phyloP scores from a whole-genome alignment of 2,888 invertebrate species.

The Thyatira batis region DNA sequence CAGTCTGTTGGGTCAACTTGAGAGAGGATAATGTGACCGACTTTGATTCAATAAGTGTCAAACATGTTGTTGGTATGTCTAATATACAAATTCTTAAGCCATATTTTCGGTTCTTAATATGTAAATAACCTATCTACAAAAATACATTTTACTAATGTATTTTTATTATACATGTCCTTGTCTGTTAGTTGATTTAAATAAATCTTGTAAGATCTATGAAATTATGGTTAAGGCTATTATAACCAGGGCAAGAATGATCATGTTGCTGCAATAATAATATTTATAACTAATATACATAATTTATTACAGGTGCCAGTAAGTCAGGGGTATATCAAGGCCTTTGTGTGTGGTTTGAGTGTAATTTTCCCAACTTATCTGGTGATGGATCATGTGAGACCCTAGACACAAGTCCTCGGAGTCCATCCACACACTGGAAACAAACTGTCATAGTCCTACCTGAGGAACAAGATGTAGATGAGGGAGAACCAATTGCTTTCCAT shows the following conservation, averaged over 20 bases:
- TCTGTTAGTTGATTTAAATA: too few species aligned
- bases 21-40: constrained; percentile 83
- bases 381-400: constrained; percentile 82
- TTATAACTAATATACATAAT: background rate
- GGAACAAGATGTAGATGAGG: constrained; percentile 77
- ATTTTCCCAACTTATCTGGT: constrained; percentile 82
- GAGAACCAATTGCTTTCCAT: constrained; percentile 87
- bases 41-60: constrained; percentile 81
- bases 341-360: constrained; percentile 91
- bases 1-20: constrained; percentile 86
- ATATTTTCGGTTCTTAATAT: too few species aligned
- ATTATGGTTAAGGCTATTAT: too few species aligned
- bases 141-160: too few species aligned
- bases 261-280: background rate
- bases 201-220: too few species aligned
- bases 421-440: constrained; percentile 96
- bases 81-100: constrained; percentile 2
- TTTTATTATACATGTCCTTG: too few species aligned
- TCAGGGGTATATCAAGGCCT: constrained; percentile 87
- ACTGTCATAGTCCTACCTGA: constrained; percentile 91
- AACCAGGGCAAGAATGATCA: too few species aligned
- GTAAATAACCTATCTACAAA: too few species aligned
- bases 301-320: constrained; percentile 73
- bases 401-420: constrained; percentile 88
- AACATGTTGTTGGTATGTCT: constrained; percentile 82